A percentile compares a stretch with the other conserved stretches of the same genome.
These are phyloP conservation scores for Dicrurus megarhynchus DNA, from an alignment of 2,113 vertebrate genomes.

Conservation along the genomic window DNA sequence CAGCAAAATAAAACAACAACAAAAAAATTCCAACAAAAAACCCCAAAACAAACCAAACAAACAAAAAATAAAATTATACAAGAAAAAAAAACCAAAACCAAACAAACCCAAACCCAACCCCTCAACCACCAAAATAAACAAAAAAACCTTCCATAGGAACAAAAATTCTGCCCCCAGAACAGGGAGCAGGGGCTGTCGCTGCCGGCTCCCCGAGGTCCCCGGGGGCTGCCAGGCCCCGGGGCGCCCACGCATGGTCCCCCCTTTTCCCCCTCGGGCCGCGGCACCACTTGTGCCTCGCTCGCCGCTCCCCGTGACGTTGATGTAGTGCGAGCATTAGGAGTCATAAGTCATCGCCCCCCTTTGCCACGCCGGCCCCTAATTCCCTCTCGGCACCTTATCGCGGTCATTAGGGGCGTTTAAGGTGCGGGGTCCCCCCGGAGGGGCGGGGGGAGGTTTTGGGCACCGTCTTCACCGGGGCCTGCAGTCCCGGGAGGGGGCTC, in stretches of 20 bases:
- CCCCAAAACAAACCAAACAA: neutral
- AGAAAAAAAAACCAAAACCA: neutral
- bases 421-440: neutral
- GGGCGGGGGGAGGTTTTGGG: slow-evolving; percentile 53
- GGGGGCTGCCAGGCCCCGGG: neutral
- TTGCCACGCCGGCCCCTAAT: slow-evolving; percentile 66
- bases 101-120: neutral
- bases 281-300: neutral
- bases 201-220: neutral
- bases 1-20: neutral
- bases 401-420: slow-evolving; percentile 70
- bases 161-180: neutral
- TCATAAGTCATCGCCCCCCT: slow-evolving; percentile 73
- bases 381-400: slow-evolving; percentile 75
- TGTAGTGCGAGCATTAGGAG: slow-evolving; percentile 79
- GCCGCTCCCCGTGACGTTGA: slow-evolving; percentile 71
- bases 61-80: neutral
- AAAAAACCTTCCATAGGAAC: neutral
- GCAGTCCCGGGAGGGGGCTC: neutral
- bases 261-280: neutral
- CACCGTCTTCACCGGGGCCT: slow-evolving; percentile 38
- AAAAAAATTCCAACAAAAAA: neutral
- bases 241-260: neutral
- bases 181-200: neutral
- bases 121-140: neutral